Evolutionary conservation across 1,140 invertebrate genomes (phyloP), one percentile per base, ranked within the genome.

Genomic region (Hydropsyche tenuis): DNA sequence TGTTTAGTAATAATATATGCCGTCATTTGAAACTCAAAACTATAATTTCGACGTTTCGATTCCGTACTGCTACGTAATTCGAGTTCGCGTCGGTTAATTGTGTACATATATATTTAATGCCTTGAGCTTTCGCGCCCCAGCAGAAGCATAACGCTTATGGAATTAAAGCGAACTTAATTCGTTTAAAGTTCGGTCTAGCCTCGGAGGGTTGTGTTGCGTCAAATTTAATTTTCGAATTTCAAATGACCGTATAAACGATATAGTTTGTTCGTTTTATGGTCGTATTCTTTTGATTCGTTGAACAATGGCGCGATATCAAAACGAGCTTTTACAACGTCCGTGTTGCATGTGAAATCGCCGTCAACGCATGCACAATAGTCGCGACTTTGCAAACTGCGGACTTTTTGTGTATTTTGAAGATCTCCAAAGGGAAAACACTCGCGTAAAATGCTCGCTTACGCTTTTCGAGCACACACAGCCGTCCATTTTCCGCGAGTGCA

Each of bases 1-100:
- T 60, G 56, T 60, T 60, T 60, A 60, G 23, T 60, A 60, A 60
- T 60, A 60, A 60, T 60, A 23, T 25, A 60, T 23, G 51, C 45
- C 45, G 11, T 48, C 45, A 16, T 16, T 48, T 16, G 22, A 56
- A 22, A 56, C 18, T 56, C 51, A 11, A 60, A 60, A 60, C 56
- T 60, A 60, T 60, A 60, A 60, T 60, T 60, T 60, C 20, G 56
- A 25, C 56, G 20, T 11, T 12, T 60, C 4, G 11, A 2, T 22
- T 56, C 12, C 23, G 23, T 25, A 25, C 12, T 22, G 22, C 56
- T 18, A 14, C 56, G 7, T n/a, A 60, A 25, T 12, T 23, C 23
- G 23, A 60, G 22, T 60, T 60, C 56, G 12, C 23, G 12, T 60
- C 23, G 22, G 56, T 60, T 60, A 60, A 60, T 60, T 60, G 22